These are phyloP conservation scores for Stegodyphus mimosarum DNA, from an alignment of 1,140 invertebrate genomes.

Conservation along the genomic window DNA sequence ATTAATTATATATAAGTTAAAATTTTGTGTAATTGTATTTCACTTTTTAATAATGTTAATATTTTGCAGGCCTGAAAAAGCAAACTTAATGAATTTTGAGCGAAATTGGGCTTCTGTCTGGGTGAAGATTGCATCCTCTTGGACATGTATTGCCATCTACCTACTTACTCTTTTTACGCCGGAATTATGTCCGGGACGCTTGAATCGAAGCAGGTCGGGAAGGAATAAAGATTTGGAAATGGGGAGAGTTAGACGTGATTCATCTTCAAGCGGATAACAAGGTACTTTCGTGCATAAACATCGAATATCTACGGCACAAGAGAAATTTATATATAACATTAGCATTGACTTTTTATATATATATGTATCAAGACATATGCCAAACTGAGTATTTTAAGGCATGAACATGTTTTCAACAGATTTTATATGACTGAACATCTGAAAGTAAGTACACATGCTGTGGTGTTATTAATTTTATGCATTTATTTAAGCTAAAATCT, in stretches of 20 bases:
- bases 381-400: too few relatives aligned
- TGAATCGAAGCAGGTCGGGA: constrained; percentile 44
- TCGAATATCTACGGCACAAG: not conserved
- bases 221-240: constrained; percentile 39
- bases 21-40: too few relatives aligned
- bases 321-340: not conserved
- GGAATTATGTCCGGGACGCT: constrained; percentile 48
- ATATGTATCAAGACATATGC: too few relatives aligned
- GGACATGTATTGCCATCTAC: constrained; percentile 64
- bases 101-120: constrained; percentile 65
- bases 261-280: not conserved
- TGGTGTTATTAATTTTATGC: too few relatives aligned
- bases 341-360: not conserved
- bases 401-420: too few relatives aligned
- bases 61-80: constrained; percentile 63
- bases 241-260: constrained; percentile 8
- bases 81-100: constrained; percentile 63
- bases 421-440: too few relatives aligned
- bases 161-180: constrained; percentile 62
- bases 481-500: too few relatives aligned
- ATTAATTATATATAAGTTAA: too few relatives aligned
- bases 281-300: not conserved
- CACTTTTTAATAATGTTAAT: too few relatives aligned
- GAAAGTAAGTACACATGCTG: too few relatives aligned
- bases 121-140: constrained; percentile 65